Evolutionary conservation across 2,797 vertebrate genomes (phyloP), one percentile per base, ranked within the genome.

Genomic region (Xyrichtys novacula): DNA sequence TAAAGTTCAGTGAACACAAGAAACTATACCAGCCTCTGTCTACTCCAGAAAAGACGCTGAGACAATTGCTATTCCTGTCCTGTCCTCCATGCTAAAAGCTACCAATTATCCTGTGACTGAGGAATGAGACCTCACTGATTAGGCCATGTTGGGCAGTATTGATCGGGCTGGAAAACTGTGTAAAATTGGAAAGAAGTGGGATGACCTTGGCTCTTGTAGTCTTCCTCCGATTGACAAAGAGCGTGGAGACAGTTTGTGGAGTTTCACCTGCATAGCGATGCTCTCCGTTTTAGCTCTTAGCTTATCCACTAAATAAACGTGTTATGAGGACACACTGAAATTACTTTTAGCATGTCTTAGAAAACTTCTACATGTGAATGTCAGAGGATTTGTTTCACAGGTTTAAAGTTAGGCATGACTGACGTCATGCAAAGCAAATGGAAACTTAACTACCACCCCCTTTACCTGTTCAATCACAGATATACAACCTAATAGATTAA

Each of bases 181-280:
- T 76, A 68, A 77, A 84, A 74, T 49, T 62, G 73, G 31, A 78
- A 28, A 65, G 40, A 43, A 64, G 56, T 52, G 71, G 56, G 78
- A 75, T 68, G 85, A 88, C 90, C 80, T 87, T 87, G 84, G 74
- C 73, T 78, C 60, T 58, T 32, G 59, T 34, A 19, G 65, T 79
- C 42, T 6, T 34, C 25, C 19, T 8, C 68, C 78, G 83, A 87
- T 42, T 78, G 80, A 85, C 67, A 74, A 57, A 78, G 38, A 58
- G 61, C 62, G 47, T 42, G 8, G 58, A 70, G 75, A 57, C 64
- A 47, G 47, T 28, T 31, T 14, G 54, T 1, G 2, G 54, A 59
- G 57, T 44, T 20, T 26, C 22, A 42, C 28, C 58, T 74, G 74
- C 74, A 83, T 69, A 12, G 56, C 44, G 70, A 81, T 64, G 22